These are phyloP conservation scores for Bradypodion ventrale DNA, from an alignment of 2,797 vertebrate species.

Conservation along the genomic window DNA sequence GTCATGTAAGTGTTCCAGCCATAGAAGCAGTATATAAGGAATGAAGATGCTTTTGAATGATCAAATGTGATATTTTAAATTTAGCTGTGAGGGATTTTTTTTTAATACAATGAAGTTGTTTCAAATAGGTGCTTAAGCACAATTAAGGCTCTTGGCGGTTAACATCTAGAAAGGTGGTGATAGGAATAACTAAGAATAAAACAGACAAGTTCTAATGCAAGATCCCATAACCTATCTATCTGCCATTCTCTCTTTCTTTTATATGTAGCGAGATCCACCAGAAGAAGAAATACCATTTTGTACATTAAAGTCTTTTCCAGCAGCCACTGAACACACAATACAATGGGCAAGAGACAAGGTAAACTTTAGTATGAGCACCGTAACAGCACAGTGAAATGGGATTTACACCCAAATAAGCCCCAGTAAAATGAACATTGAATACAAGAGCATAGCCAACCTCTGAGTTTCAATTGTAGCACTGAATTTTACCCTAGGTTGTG, in stretches of 20 bases:
- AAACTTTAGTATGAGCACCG: conserved; percentile 23
- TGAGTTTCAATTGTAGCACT: not conserved
- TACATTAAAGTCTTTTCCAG: conserved; percentile 97
- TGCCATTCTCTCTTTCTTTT: conserved; percentile 12
- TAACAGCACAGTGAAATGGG: not conserved
- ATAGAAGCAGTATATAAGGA: not conserved
- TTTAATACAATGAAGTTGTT: not conserved
- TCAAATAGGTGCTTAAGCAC: not conserved
- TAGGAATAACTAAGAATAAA: not conserved
- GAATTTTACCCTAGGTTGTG: not conserved
- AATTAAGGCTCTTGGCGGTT: not conserved
- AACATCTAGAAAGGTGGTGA: not conserved
- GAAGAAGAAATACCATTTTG: conserved; percentile 99
- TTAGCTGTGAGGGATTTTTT: not conserved
- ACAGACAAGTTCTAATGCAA: not conserved
- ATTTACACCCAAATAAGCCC: not conserved
- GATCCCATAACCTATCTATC: not conserved
- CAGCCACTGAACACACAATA: conserved; percentile 97
- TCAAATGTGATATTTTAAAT: not conserved
- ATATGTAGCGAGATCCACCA: conserved; percentile 90
- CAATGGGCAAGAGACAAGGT: conserved; percentile 99
- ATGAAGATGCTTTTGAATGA: not conserved
- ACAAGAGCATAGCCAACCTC: not conserved
- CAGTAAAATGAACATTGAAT: not conserved
- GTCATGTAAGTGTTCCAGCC: conserved; percentile 86